Percentiles rank a stretch among this genome's conserved stretches.
phyloP scores from a whole-genome alignment of 2,888 invertebrate species.

The Sicus ferrugineus region DNA sequence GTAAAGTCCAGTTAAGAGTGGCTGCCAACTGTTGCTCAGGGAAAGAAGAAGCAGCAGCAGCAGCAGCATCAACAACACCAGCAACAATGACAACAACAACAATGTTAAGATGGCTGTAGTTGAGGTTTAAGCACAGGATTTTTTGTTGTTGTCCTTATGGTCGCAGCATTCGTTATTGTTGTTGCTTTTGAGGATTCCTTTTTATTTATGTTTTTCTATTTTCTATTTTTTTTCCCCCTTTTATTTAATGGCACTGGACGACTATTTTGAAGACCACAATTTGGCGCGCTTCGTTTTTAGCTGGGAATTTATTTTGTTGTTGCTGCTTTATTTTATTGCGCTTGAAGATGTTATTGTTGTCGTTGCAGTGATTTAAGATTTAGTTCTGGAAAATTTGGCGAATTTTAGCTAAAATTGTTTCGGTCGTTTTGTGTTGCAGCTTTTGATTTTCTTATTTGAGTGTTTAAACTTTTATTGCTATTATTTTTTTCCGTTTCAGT shows the following conservation, averaged over 20 bases:
- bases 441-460: constrained; percentile 1
- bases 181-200: not conserved
- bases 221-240: too few relatives aligned
- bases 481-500: not conserved
- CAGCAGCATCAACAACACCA: too few relatives aligned
- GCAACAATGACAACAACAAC: too few relatives aligned
- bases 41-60: constrained; percentile 11
- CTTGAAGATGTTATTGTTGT: not conserved
- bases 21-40: constrained; percentile 28
- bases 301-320: too few relatives aligned
- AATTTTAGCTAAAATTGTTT: constrained; percentile 6
- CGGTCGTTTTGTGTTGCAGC: constrained; percentile 5
- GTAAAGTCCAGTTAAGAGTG: constrained; percentile 1
- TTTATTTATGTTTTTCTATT: too few relatives aligned
- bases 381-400: not conserved
- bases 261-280: too few relatives aligned
- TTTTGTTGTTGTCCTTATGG: constrained; percentile 23
- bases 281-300: too few relatives aligned
- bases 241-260: too few relatives aligned
- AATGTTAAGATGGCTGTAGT: too few relatives aligned
- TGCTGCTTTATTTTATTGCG: constrained; percentile 7
- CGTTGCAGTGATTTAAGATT: not conserved
- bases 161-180: constrained; percentile 21
- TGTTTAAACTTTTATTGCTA: not conserved
- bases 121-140: constrained; percentile 1